These are phyloP conservation scores for Himalopsyche kuldschensis DNA, from an alignment of 2,888 invertebrate species.

Conservation along the genomic window DNA sequence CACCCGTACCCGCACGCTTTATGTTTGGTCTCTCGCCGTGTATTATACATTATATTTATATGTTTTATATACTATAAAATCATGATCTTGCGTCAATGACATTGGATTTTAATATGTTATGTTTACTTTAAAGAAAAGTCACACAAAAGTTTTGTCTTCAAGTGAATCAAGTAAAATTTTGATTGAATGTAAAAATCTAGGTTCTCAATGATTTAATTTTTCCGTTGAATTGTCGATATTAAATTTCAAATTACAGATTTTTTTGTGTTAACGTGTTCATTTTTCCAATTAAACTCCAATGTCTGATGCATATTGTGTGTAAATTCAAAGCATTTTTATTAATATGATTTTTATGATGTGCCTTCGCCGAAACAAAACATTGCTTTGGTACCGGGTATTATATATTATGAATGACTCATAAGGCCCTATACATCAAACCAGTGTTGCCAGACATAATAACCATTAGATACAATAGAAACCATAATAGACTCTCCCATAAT, in stretches of 20 bases:
- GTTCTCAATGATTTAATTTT: no score
- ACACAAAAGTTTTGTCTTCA: background rate
- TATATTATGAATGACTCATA: background rate
- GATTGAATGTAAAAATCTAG: no score
- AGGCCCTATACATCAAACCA: background rate
- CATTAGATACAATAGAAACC: background rate
- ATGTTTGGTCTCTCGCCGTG: conserved; percentile 32
- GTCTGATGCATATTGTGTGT: background rate
- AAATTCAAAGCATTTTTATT: background rate
- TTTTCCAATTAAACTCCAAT: background rate
- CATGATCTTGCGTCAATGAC: background rate
- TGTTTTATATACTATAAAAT: background rate
- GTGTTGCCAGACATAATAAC: background rate
- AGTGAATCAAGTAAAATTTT: no score
- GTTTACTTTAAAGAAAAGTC: no score
- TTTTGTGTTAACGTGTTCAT: background rate
- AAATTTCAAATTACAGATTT: no score
- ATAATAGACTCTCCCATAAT: background rate
- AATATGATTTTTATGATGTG: background rate
- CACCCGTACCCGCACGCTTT: conserved; percentile 37
- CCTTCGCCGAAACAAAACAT: background rate
- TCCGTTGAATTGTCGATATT: no score
- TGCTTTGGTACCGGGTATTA: background rate
- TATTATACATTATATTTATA: background rate
- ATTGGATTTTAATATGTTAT: background rate